Evolutionary conservation across 2,888 invertebrate genomes (phyloP).

Genomic region (Marasmarcha lunaedactyla): DNA sequence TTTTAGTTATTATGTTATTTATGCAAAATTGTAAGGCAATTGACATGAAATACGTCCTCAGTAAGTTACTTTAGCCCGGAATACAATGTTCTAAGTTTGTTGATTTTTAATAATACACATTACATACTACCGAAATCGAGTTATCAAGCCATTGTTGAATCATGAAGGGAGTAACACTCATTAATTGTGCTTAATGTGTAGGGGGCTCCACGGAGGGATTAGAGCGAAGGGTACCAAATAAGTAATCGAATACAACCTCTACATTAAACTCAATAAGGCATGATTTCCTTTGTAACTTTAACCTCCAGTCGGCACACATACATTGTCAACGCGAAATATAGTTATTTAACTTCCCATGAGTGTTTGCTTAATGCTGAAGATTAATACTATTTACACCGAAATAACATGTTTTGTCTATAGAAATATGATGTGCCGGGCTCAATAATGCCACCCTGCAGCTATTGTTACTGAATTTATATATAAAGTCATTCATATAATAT

Average conservation of each 20-base stretch:
- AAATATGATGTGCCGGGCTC: conserved; percentile 13
- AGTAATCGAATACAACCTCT: neutral
- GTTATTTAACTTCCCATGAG: conserved; percentile 53
- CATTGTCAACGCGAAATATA: conserved; percentile 54
- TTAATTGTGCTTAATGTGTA: conserved; percentile 58
- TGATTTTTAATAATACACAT: conserved; percentile 44
- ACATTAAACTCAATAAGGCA: neutral
- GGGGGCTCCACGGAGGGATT: conserved; percentile 26
- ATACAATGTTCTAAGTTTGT: conserved; percentile 24
- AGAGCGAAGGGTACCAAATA: conserved; percentile 29
- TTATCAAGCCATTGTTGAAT: conserved; percentile 54
- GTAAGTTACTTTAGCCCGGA: too few relatives aligned
- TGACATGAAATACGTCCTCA: too few relatives aligned
- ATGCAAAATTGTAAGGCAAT: too few relatives aligned
- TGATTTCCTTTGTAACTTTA: neutral
- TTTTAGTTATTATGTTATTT: too few relatives aligned
- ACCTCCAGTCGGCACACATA: conserved; percentile 4
- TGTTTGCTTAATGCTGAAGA: conserved; percentile 20
- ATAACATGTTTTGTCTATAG: conserved; percentile 21
- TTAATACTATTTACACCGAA: conserved; percentile 24
- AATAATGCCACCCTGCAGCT: neutral
- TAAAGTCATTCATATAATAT: too few relatives aligned
- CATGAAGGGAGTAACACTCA: conserved; percentile 55
- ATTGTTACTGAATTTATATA: neutral
- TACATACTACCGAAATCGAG: conserved; percentile 45